A percentile compares a stretch with the other conserved stretches of the same genome.
Conservation (phyloP, 2,888 invertebrate species). For the Galerucella calmariensis region DNA sequence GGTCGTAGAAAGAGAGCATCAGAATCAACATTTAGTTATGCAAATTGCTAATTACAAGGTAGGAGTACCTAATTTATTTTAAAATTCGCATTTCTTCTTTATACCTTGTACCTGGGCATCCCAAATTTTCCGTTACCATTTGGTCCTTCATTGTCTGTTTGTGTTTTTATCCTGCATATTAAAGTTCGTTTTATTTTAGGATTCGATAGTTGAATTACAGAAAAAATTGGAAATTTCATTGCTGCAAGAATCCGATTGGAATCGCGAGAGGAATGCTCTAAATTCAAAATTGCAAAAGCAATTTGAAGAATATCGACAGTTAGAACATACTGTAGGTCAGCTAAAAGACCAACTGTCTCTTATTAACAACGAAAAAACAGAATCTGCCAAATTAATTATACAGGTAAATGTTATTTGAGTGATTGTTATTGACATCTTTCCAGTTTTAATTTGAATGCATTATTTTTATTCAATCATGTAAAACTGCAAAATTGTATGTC, state of each 20-base stretch:
- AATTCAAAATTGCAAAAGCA: conserved; percentile 62
- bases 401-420: conserved; percentile 53
- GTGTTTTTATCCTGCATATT: background rate
- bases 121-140: background rate
- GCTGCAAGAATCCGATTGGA: conserved; percentile 68
- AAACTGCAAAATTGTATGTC: too few species aligned
- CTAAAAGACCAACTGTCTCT: conserved; percentile 68
- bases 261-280: conserved; percentile 63
- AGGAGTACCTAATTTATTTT: conserved; percentile 29
- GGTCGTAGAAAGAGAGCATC: conserved; percentile 55
- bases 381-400: conserved; percentile 67
- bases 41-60: conserved; percentile 62
- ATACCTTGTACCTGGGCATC: too few species aligned
- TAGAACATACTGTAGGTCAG: conserved; percentile 63
- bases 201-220: conserved; percentile 43
- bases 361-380: conserved; percentile 67
- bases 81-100: background rate
- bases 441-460: too few species aligned
- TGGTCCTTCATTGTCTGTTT: background rate
- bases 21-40: conserved; percentile 49
- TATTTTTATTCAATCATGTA: too few species aligned
- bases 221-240: conserved; percentile 46
- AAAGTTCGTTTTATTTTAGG: conserved; percentile 38
- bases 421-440: conserved; percentile 1
- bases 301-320: conserved; percentile 62